A percentile compares a stretch with the other conserved stretches of the same genome.
Conservation (phyloP, 2,888 invertebrate species). For the Caradrina clavipalpis region DNA sequence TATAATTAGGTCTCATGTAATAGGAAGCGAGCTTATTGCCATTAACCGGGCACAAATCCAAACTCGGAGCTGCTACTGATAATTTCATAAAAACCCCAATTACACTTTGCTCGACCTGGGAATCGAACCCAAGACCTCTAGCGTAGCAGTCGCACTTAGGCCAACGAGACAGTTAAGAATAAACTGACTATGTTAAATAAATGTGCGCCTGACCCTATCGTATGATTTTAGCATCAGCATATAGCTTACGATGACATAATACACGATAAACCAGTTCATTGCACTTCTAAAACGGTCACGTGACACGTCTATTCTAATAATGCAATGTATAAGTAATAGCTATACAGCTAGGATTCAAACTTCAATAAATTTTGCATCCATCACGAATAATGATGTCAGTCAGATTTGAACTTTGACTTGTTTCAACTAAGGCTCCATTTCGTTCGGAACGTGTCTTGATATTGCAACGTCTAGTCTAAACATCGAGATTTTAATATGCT, state of each 20-base stretch:
- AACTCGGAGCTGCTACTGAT: too few relatives aligned
- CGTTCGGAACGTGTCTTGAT: neutral
- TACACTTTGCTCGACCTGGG: too few relatives aligned
- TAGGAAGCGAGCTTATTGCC: too few relatives aligned
- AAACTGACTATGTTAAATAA: neutral
- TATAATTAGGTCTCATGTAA: too few relatives aligned
- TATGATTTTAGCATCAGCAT: conserved; percentile 7
- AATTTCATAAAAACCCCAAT: too few relatives aligned
- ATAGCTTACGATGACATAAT: conserved; percentile 52
- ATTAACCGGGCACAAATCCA: too few relatives aligned
- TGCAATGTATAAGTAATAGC: conserved; percentile 42
- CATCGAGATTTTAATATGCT: conserved; percentile 36
- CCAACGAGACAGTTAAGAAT: too few relatives aligned
- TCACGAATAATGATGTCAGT: neutral
- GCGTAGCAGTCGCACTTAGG: too few relatives aligned
- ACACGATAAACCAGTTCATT: conserved; percentile 55
- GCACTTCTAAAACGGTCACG: conserved; percentile 57
- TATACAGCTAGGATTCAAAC: conserved; percentile 3
- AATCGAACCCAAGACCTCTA: too few relatives aligned
- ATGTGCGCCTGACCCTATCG: neutral
- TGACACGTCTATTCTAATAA: conserved; percentile 48
- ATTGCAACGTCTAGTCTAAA: conserved; percentile 50
- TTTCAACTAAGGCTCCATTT: neutral
- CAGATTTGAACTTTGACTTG: conserved; percentile 18
- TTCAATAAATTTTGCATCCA: conserved; percentile 21